Conservation (phyloP, 2,888 invertebrate species). For the Ophioninae sp. region DNA sequence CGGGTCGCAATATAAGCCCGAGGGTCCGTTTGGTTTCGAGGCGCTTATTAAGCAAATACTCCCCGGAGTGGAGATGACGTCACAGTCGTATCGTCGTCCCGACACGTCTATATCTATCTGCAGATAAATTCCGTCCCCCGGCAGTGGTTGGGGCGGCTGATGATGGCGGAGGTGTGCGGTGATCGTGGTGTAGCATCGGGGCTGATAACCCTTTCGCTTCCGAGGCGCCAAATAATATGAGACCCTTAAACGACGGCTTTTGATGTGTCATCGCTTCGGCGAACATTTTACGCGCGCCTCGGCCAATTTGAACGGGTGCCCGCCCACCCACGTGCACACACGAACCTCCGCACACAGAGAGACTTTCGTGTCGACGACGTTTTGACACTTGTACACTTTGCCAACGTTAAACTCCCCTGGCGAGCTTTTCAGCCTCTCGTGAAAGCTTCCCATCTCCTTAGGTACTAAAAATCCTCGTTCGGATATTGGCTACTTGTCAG, state of each 20-base stretch:
- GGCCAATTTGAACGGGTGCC: slow-evolving; percentile 70
- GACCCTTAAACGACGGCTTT: slow-evolving; percentile 77
- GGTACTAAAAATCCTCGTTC: background rate
- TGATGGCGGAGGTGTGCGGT: slow-evolving; percentile 50
- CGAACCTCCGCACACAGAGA: background rate
- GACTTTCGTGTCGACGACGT: background rate
- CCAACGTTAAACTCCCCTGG: slow-evolving; percentile 38
- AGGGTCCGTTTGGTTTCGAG: slow-evolving; percentile 70
- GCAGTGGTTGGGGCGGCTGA: slow-evolving; percentile 40
- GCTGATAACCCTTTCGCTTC: slow-evolving; percentile 77
- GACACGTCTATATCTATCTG: slow-evolving; percentile 20
- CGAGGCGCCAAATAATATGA: slow-evolving; percentile 75
- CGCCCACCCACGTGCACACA: slow-evolving; percentile 19
- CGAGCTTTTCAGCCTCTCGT: slow-evolving; percentile 34
- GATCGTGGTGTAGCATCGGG: slow-evolving; percentile 63
- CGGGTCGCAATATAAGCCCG: slow-evolving; percentile 72
- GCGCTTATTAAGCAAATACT: slow-evolving; percentile 76
- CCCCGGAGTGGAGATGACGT: slow-evolving; percentile 40
- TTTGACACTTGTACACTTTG: slow-evolving; percentile 38
- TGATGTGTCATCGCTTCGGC: slow-evolving; percentile 78
- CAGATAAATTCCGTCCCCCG: slow-evolving; percentile 22
- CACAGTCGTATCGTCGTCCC: slow-evolving; percentile 35
- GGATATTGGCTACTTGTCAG: slow-evolving; percentile 11
- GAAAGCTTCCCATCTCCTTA: slow-evolving; percentile 5
- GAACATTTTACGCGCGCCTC: slow-evolving; percentile 74